Evolutionary conservation across 2,113 vertebrate genomes (phyloP).

Genomic region (Epinephelus fuscoguttatus): DNA sequence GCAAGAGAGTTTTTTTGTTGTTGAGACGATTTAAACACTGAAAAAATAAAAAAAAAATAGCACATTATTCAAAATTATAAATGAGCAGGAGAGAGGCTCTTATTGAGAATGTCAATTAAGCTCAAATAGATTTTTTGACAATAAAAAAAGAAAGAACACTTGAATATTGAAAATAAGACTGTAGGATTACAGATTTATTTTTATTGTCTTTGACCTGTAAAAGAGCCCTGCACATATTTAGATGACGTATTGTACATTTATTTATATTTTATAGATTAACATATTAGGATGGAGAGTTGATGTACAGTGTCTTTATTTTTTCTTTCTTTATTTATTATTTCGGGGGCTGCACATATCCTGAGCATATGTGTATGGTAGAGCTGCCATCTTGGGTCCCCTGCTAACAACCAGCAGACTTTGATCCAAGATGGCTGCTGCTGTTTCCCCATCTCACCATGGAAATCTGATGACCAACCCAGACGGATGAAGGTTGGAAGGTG

Average conservation of each 20-base stretch:
- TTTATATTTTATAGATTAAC: slow-evolving; percentile 74
- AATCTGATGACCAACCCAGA: not conserved
- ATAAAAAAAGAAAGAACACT: slow-evolving; percentile 52
- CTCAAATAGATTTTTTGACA: slow-evolving; percentile 65
- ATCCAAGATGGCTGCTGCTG: slow-evolving; percentile 48
- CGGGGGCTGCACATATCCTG: slow-evolving; percentile 20
- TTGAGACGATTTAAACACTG: slow-evolving; percentile 19
- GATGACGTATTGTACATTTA: slow-evolving; percentile 67
- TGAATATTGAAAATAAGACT: slow-evolving; percentile 52
- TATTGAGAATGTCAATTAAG: slow-evolving; percentile 57
- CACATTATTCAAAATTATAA: slow-evolving; percentile 46
- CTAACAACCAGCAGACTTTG: slow-evolving; percentile 23
- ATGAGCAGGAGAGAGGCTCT: slow-evolving; percentile 46
- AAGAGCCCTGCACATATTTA: slow-evolving; percentile 63
- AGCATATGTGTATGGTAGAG: slow-evolving; percentile 14
- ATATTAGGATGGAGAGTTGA: slow-evolving; percentile 62
- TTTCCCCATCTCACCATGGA: slow-evolving; percentile 2
- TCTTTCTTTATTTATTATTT: slow-evolving; percentile 1
- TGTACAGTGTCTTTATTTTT: slow-evolving; percentile 65
- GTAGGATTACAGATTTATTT: slow-evolving; percentile 70
- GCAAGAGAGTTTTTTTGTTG: slow-evolving; percentile 39
- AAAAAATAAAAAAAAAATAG: slow-evolving; percentile 48
- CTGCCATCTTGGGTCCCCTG: slow-evolving; percentile 43
- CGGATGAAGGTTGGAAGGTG: not conserved
- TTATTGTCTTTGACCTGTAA: slow-evolving; percentile 62